Base-by-base conservation (phyloP, 2,113 vertebrate species). In the Tyto alba region DNA sequence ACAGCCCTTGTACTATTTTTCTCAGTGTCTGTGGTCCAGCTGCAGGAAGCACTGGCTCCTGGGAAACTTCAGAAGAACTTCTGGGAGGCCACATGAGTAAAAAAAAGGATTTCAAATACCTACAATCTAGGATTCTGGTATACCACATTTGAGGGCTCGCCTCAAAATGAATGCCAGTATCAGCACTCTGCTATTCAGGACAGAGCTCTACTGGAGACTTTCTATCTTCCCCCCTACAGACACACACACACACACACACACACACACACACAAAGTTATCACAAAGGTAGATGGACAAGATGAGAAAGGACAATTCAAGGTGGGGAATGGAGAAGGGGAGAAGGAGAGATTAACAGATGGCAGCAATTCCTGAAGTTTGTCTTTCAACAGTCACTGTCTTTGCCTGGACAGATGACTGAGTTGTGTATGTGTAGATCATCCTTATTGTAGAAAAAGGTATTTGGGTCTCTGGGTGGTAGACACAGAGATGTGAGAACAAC, bases 201-300 rank as follows among this genome's bases (percentile, higher is more conserved):
- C 15, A 45, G 34, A 56, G 29, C 29, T 67, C 29, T 47, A 0
- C 27, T 38, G 47, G 34, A 87, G 45, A 69, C 16, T n/a, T 88
- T 29, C 34, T 68, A 1, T 60, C 36, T 56, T 27, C 14, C 5
- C 22, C 25, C 26, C 15, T 0, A 0, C n/a, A n/a, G n/a, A n/a
- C n/a, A n/a, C n/a, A n/a, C n/a, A n/a, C n/a, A n/a, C n/a, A n/a
- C n/a, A n/a, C n/a, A n/a, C n/a, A n/a, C n/a, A n/a, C n/a, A n/a
- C n/a, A n/a, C n/a, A n/a, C n/a, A n/a, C n/a, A n/a, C n/a, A 2
- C 48, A 68, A 87, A 57, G 25, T n/a, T 75, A 21, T 30, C 5
- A 1, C 34, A 72, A 77, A 38, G 21, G 21, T 13, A 41, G 5
- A 30, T 59, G 64, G 25, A 74, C 16, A 53, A 40, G 47, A 63